Evolutionary conservation across 2,888 invertebrate species (phyloP), one percentile per base, ranked within the genome.

Genomic region (Ophonus ardosiacus): DNA sequence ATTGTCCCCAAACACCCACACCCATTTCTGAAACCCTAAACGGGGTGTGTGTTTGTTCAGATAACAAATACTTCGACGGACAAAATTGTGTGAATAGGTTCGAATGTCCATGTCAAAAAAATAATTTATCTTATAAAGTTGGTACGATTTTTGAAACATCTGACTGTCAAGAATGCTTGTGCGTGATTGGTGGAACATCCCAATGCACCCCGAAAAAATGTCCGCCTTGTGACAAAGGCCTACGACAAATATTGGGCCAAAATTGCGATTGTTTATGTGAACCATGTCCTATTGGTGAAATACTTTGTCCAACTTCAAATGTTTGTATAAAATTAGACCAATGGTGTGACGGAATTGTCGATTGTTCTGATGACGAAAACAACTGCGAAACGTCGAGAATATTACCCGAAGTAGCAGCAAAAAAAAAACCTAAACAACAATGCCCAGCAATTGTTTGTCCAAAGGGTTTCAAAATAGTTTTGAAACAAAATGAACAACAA

Each of bases 321-420:
- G 92, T 94, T 79, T 97, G 97, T 88, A 93, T 97, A 15, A 92
- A 94, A 0, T 92, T 93, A 57, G 91, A 93, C 0, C 91, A 93
- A 10, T 97, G 97, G 97, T 97, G 97, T 89, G 95, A 97, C 89
- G 97, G 96, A 0, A 91, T 96, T 0, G 93, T 94, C 86, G 95
- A 97, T 90, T 97, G 97, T 88, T 94, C 96, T 0, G 97, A 97
- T 88, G 97, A 97, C 90, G 97, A 97, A 91, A 90, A 21, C 21
- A 13, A 18, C 10, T 74, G 17, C 18, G 38, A 51, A 15, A 8
- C 56, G 1, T 56, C 80, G 38, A 80, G 61, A 61, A 80, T 80
- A 10, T 61, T 61, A 61, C 59, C 80, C 4, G 3, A 63, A 51
- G 7, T 83, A 84, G 76, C 38, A 78, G 7, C 86, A 86, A 10